Percentiles rank a stretch among this genome's conserved stretches.
phyloP scores from a whole-genome alignment of 2,797 vertebrate species.

The Erpetoichthys calabaricus region DNA sequence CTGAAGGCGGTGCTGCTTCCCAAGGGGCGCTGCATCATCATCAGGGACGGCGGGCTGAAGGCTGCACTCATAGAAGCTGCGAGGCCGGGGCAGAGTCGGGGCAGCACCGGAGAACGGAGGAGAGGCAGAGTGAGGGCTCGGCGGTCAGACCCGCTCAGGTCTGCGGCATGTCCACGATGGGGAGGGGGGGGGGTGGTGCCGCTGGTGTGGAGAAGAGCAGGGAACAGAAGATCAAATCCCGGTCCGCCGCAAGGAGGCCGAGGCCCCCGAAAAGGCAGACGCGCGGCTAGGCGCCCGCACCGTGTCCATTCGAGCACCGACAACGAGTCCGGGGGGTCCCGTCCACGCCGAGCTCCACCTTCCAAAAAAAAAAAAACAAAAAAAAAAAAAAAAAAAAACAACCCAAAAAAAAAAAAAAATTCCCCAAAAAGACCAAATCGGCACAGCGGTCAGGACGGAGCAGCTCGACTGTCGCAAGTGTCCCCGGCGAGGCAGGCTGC shows the following conservation, averaged over 20 bases:
- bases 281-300: conserved; percentile 4
- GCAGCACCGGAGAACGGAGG: conserved; percentile 2
- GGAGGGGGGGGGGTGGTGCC: conserved; percentile 13
- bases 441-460: conserved; percentile 20
- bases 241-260: conserved; percentile 4
- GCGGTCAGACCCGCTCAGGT: conserved; percentile 18
- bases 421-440: conserved; percentile 6
- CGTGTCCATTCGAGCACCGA: no score
- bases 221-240: background rate
- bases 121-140: conserved; percentile 15
- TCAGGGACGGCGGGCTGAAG: conserved; percentile 65
- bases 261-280: background rate
- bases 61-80: conserved; percentile 73
- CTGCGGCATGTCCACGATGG: background rate
- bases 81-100: conserved; percentile 3
- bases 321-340: background rate
- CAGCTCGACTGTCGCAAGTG: conserved; percentile 12
- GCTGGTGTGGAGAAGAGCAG: conserved; percentile 3
- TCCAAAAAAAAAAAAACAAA: background rate
- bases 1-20: conserved; percentile 88
- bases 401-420: background rate
- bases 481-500: conserved; percentile 24
- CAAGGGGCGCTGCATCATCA: conserved; percentile 93
- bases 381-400: background rate
- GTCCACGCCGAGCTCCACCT: background rate